Percentiles rank a stretch among this genome's conserved stretches.
phyloP scores from a whole-genome alignment of 2,797 vertebrate species.

The Alfaro cultratus region DNA sequence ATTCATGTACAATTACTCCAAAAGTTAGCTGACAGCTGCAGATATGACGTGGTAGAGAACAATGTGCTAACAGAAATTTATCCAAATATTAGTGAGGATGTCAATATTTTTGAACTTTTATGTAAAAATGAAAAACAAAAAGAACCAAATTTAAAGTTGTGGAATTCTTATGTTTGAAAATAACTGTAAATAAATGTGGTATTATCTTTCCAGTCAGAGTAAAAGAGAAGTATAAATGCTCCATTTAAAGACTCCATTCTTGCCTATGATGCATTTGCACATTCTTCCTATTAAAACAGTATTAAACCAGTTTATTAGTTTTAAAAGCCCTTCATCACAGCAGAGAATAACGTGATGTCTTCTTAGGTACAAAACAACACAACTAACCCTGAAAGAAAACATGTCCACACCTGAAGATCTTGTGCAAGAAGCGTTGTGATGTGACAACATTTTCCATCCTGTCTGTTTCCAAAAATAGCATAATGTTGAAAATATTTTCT shows the following conservation, averaged over 20 bases:
- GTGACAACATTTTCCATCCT: not conserved
- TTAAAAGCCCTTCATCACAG: conserved; percentile 4
- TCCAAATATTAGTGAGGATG: not conserved
- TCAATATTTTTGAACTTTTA: not conserved
- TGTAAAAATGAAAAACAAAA: not conserved
- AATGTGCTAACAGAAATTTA: not conserved
- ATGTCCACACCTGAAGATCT: not conserved
- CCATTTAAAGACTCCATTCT: not conserved
- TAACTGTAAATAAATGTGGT: not conserved
- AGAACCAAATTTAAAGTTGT: not conserved
- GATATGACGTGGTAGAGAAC: not conserved
- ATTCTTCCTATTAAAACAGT: not conserved
- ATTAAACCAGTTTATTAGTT: not conserved
- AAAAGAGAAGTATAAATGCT: not conserved
- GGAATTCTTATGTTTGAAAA: not conserved
- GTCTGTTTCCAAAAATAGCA: too few relatives aligned
- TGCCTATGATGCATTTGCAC: not conserved
- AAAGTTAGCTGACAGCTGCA: not conserved
- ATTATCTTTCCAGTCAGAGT: not conserved
- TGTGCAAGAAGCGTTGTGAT: not conserved
- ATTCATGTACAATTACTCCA: not conserved
- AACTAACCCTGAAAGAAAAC: conserved; percentile 3
- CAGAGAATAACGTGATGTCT: not conserved
- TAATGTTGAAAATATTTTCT: conserved; percentile 8
- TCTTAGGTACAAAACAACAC: not conserved